A percentile compares a stretch with the other conserved stretches of the same genome.
Evolutionary conservation across 2,888 invertebrate genomes (phyloP).

Genomic region (Phyto melanocephala): DNA sequence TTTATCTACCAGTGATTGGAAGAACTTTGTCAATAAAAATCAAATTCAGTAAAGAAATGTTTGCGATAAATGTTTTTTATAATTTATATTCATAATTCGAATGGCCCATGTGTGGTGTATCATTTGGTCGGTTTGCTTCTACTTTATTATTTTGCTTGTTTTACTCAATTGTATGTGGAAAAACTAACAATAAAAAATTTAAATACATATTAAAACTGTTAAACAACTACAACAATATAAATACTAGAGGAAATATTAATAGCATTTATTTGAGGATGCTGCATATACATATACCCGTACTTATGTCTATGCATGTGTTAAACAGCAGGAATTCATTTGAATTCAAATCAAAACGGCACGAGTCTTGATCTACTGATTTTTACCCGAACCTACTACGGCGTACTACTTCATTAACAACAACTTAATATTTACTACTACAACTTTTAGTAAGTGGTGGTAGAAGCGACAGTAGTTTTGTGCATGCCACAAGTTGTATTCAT

Average conservation of each 20-base stretch:
- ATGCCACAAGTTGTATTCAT: conserved; percentile 8
- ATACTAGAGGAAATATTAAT: not conserved
- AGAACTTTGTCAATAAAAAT: too few species aligned
- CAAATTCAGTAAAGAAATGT: too few species aligned
- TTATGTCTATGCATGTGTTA: conserved; percentile 51
- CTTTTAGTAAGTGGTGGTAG: not conserved
- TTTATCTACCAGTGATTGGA: too few species aligned
- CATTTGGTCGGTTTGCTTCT: too few species aligned
- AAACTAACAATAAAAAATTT: conserved; percentile 17
- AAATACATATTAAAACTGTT: conserved; percentile 25
- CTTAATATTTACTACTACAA: not conserved
- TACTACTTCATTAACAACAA: conserved; percentile 4
- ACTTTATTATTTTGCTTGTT: too few species aligned
- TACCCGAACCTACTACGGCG: not conserved
- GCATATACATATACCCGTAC: too few species aligned
- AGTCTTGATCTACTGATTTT: conserved; percentile 14
- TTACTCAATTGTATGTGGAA: too few species aligned
- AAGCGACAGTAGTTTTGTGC: not conserved
- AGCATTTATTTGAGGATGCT: conserved; percentile 42
- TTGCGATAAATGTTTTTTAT: too few species aligned
- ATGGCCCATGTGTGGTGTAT: too few species aligned
- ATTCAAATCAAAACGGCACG: conserved; percentile 49
- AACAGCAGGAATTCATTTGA: conserved; percentile 61
- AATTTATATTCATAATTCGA: too few species aligned
- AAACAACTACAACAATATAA: not conserved